Conservation (phyloP, 1,140 invertebrate species). For the Drosophila lacteicornis region DNA sequence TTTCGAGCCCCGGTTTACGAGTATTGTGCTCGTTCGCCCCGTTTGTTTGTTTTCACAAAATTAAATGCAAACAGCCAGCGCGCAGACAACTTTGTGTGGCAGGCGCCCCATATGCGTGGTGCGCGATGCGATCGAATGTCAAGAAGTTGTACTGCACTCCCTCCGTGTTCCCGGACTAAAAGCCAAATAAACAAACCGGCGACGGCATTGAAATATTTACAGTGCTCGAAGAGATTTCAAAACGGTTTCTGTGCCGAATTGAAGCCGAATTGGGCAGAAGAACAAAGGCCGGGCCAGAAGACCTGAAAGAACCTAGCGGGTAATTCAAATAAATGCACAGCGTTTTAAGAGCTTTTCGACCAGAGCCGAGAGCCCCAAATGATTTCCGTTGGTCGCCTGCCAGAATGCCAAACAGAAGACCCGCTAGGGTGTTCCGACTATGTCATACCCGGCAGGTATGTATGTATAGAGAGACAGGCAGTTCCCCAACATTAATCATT, state of each 20-base stretch:
- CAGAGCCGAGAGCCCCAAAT: constrained; percentile 30
- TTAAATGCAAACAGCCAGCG: constrained; percentile 25
- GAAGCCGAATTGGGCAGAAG: constrained; percentile 9
- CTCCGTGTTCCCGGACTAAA: constrained; percentile 24
- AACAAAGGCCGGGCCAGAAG: constrained; percentile 28
- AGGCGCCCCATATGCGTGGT: constrained; percentile 53
- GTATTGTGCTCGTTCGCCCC: constrained; percentile 35
- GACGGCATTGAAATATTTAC: constrained; percentile 54
- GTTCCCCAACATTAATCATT: too few relatives aligned
- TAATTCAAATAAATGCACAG: constrained; percentile 69
- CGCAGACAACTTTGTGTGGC: constrained; percentile 56
- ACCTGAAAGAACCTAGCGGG: constrained; percentile 14
- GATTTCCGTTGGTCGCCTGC: constrained; percentile 46
- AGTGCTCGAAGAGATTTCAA: constrained; percentile 33
- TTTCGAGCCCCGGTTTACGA: constrained; percentile 42
- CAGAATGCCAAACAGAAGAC: constrained; percentile 21
- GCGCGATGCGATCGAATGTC: constrained; percentile 64
- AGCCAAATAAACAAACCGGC: constrained; percentile 62
- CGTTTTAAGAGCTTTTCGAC: constrained; percentile 49
- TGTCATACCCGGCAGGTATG: too few relatives aligned
- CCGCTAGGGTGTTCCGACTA: too few relatives aligned
- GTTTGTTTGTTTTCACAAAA: constrained; percentile 53
- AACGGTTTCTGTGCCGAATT: constrained; percentile 33
- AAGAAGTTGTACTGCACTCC: constrained; percentile 45
- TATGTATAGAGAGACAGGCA: too few relatives aligned